Base-by-base conservation (phyloP, 1,140 invertebrate species). In the Papilio machaon region DNA sequence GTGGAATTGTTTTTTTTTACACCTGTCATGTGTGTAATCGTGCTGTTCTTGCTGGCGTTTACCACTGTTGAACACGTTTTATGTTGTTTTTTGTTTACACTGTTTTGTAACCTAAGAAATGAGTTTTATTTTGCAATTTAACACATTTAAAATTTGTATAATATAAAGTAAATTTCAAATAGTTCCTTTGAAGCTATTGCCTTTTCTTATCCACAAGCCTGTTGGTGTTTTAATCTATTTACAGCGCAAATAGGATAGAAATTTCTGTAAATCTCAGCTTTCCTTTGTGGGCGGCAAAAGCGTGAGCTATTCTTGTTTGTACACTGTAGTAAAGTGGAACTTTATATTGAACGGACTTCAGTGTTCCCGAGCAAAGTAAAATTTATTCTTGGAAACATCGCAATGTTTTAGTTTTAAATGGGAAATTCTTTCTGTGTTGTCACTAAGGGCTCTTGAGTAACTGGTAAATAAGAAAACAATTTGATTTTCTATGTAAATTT, bases 361-460 rank as follows among this genome's bases (percentile, higher is more conserved):
- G 91, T 92, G 89, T 91, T 88, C 84, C 89, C 90, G 86, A 92
- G 92, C 91, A 89, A 88, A 85, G 83, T 84, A 82, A 85, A 89
- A 90, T 92, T 89, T 89, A 91, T 90, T 86, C 85, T 85, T 81
- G 87, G 81, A 85, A 84, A 82, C 85, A 84, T 82, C 82, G 86
- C 81, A 88, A 83, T 90, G 89, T 89, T 91, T 91, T 90, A 88
- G 89, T 92, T 92, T 92, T 90, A 91, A 91, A 90, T 88, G 76
- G 83, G 90, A 90, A 91, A 91, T 52, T 67, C 64, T 67, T 67
- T 67, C 64, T 67, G 64, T 67, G 60, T 67, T 67, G 64, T 67
- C 64, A 67, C 30, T 67, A 23, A 30, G 23, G 60, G 60, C 60
- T 67, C 30, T 67, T 3, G 19, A 67, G 35, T 67, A 67, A 67